Evolutionary conservation across 2,113 vertebrate species (phyloP).

Genomic region (Oceanites oceanicus): DNA sequence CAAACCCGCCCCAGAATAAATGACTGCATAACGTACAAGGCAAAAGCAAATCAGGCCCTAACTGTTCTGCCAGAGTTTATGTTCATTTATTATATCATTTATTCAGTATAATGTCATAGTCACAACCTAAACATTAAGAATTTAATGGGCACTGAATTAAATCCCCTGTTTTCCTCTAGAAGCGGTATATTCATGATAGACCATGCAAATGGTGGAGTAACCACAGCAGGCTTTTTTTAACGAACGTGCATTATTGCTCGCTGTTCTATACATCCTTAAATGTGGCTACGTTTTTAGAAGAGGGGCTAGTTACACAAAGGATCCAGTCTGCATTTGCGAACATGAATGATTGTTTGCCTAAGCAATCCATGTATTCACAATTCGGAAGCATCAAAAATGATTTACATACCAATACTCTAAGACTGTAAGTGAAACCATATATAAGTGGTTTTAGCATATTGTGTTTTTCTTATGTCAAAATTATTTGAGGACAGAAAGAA

Average conservation of each 20-base stretch:
- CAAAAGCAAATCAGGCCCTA: not conserved
- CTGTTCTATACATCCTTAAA: rapidly evolving
- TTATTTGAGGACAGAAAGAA: not conserved
- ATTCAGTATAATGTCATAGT: not conserved
- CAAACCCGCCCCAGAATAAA: not conserved
- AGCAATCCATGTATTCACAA: not conserved
- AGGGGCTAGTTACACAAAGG: not conserved
- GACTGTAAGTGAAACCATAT: not conserved
- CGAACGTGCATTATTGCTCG: not conserved
- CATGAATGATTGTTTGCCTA: not conserved
- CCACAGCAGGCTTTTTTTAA: not conserved
- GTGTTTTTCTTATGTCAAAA: not conserved
- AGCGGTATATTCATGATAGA: not conserved
- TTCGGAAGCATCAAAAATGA: not conserved
- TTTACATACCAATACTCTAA: not conserved
- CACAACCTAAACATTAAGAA: not conserved
- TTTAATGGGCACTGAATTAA: not conserved
- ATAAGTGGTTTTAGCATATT: not conserved
- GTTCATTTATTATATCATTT: not conserved
- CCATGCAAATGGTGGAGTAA: not conserved
- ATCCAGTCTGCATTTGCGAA: not conserved
- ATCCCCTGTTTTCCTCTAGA: not conserved
- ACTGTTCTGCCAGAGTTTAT: not conserved
- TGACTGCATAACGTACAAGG: not conserved
- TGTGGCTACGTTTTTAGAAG: not conserved